Conservation (phyloP, 2,888 invertebrate genomes). For the Schrankia costaestrigalis region DNA sequence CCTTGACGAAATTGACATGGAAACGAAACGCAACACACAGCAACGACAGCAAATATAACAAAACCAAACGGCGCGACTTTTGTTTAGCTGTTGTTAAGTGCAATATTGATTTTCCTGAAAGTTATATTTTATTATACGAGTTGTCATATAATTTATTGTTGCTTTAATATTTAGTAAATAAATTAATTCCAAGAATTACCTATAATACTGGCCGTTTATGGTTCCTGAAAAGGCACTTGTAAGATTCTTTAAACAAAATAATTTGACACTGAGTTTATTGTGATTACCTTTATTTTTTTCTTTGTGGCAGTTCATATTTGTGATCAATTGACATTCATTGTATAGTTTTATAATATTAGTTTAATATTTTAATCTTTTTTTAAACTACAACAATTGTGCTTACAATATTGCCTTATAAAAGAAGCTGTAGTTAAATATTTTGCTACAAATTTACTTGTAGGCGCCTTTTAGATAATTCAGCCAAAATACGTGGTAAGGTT, state of each 20-base stretch:
- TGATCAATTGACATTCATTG: slow-evolving; percentile 14
- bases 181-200: no score
- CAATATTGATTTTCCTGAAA: slow-evolving; percentile 55
- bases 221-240: slow-evolving; percentile 22
- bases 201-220: slow-evolving; percentile 20
- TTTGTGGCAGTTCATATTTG: slow-evolving; percentile 37
- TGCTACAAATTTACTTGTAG: slow-evolving; percentile 22
- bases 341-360: slow-evolving; percentile 1
- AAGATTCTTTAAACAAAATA: slow-evolving; percentile 49
- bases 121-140: neutral
- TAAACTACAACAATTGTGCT: neutral
- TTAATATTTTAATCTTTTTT: no score
- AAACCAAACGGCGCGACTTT: slow-evolving; percentile 53
- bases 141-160: neutral
- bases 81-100: slow-evolving; percentile 60
- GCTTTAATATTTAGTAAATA: no score
- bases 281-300: slow-evolving; percentile 42
- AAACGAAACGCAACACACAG: slow-evolving; percentile 28
- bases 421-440: slow-evolving; percentile 13
- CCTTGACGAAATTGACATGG: slow-evolving; percentile 10
- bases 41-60: neutral
- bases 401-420: slow-evolving; percentile 5
- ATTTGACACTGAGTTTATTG: slow-evolving; percentile 39
- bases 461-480: slow-evolving; percentile 9
- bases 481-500: slow-evolving; percentile 7